phyloP scores from a whole-genome alignment of 2,113 vertebrate genomes.

The Gymnogyps californianus region DNA sequence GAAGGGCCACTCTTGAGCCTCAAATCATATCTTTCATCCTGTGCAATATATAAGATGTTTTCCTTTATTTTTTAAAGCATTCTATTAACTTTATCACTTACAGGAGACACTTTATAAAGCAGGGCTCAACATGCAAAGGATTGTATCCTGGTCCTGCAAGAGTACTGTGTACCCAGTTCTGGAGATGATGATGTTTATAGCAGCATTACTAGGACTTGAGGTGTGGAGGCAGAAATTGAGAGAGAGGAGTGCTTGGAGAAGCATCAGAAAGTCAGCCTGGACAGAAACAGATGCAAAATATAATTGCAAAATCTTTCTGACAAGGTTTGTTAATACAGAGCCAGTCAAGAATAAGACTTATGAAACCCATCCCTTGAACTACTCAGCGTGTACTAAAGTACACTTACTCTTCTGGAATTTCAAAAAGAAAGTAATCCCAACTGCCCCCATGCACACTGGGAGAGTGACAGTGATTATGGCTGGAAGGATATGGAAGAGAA shows the following conservation, averaged over 20 bases:
- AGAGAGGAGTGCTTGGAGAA: background rate
- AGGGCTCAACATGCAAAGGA: background rate
- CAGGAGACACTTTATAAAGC: background rate
- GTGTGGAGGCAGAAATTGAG: background rate
- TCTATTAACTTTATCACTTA: background rate
- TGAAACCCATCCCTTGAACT: background rate
- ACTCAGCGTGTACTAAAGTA: background rate
- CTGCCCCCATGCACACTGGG: fast-evolving
- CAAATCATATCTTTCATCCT: background rate
- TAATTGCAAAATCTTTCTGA: background rate
- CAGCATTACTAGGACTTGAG: background rate
- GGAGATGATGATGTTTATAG: background rate
- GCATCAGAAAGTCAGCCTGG: background rate
- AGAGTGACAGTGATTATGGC: background rate
- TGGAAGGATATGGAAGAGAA: background rate
- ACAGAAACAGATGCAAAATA: background rate
- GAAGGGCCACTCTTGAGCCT: background rate
- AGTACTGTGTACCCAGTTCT: background rate
- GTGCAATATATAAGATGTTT: background rate
- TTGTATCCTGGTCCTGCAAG: background rate
- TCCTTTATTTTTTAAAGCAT: background rate
- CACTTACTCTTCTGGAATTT: background rate
- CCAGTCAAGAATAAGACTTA: background rate
- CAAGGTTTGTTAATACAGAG: background rate
- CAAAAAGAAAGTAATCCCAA: background rate